Base-by-base conservation (phyloP, 2,888 invertebrate species). In the Sisyra nigra region DNA sequence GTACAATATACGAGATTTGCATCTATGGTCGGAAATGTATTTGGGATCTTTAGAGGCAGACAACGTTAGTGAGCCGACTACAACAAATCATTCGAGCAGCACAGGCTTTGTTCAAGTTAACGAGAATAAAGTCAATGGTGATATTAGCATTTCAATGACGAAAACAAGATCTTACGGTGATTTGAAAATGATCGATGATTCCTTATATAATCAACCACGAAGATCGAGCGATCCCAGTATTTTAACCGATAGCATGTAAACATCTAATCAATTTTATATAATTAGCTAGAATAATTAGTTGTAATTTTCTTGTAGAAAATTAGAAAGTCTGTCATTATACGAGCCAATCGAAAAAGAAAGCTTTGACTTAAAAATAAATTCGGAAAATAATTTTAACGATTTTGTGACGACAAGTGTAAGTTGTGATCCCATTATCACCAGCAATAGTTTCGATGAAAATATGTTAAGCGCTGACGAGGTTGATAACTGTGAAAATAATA, bases 151-250 rank as follows among this genome's bases (percentile, higher is more conserved):
- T 45, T 59, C 74, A 47, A 77, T 84, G 77, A 78, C 76, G 1
- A 88, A 88, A 59, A 87, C 88, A 15, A 71, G 87, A 52, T 89
- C 89, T 1, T 88, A 84, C 59, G 88, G 87, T 49, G 85, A 91
- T 61, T 65, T 91, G 44, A 15, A 29, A 17, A 30, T 40, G 15
- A 68, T 80, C 49, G 79, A 76, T 44, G 73, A 73, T 18, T 76
- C 76, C 57, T 63, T 63, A 40, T 60, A 65, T 43, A 67, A 55
- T 53, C 51, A 52, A 6, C 79, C 79, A 49, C 67, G 91, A 45
- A 70, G 89, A 48, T 80, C 80, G 50, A 89, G 89, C 61, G 89
- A 91, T 64, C 88, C 91, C 32, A 88, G 74, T 62, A 71, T 89
- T 55, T 73, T 76, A 30, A 71, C 79, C 14, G 85, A 86, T 51